Evolutionary conservation across 2,888 invertebrate species (phyloP), one percentile per base, ranked within the genome.

Genomic region (Kuschelorhynchus macadamiae): DNA sequence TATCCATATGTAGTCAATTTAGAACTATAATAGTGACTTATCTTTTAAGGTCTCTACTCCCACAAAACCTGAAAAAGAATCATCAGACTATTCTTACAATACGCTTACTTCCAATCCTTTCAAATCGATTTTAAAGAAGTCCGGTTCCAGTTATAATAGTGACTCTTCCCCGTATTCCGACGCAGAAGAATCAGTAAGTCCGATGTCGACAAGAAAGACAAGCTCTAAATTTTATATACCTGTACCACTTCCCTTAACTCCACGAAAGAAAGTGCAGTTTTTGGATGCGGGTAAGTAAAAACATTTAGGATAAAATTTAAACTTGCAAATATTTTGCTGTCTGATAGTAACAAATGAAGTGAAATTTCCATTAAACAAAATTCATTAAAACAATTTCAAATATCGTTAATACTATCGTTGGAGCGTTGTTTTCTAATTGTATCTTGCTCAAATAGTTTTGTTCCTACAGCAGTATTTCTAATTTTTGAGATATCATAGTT

Each of bases 221-320:
- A 82, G 83, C 74, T 88, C 89, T 59, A 87, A 89, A 74, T 90
- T 90, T 85, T 90, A 90, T 83, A 82, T 90, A 71, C 90, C 89
- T 30, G 87, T 88, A 76, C 85, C 84, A 62, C 70, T 72, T 30
- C 74, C 74, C 49, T 76, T 75, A 71, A 76, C 78, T 39, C 86
- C 88, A 77, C 87, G 91, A 78, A 80, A 91, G 90, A 86, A 89
- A 90, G 91, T 91, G 69, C 90, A 91, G 81, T 91, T 91, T 85
- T 84, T 90, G 77, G 90, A 91, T 47, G 90, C 90, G 84, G 90
- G 87, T 77, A 84, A 90, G 87, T 77, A 88, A n/a, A n/a, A n/a
- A n/a, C n/a, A n/a, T n/a, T n/a, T n/a, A n/a, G n/a, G n/a, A n/a
- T n/a, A n/a, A n/a, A n/a, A n/a, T n/a, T n/a, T n/a, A n/a, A n/a